phyloP scores from a whole-genome alignment of 2,113 vertebrate species.

The Raja brachyura region DNA sequence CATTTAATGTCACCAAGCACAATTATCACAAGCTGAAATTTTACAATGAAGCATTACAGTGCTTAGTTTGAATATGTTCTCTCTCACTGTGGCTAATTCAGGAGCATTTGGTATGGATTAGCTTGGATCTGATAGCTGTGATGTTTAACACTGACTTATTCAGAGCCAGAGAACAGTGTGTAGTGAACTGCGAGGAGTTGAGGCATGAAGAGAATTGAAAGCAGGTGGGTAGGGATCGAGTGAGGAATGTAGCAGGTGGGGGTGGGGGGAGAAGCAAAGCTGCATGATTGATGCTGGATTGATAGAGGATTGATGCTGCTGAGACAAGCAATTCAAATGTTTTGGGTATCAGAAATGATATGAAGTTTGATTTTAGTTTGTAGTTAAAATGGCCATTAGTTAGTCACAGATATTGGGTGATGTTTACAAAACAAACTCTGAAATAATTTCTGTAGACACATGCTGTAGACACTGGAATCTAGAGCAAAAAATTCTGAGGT shows the following conservation, averaged over 20 bases:
- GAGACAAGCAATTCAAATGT: not conserved
- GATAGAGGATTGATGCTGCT: not conserved
- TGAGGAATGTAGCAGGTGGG: not conserved
- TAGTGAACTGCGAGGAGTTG: not conserved
- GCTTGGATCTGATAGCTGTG: not conserved
- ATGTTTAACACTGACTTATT: not conserved
- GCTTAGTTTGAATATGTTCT: not conserved
- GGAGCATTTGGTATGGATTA: not conserved
- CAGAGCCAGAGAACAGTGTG: not conserved
- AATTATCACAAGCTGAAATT: slow-evolving; percentile 1
- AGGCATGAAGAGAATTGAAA: not conserved
- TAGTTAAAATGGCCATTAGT: not conserved
- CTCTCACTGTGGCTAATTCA: not conserved
- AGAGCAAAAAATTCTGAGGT: too few relatives aligned
- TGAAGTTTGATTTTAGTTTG: not conserved
- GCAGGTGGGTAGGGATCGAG: not conserved
- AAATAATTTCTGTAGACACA: not conserved
- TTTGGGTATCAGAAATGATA: not conserved
- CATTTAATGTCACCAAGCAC: not conserved
- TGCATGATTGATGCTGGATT: not conserved
- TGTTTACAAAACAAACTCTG: not conserved
- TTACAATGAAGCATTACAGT: not conserved
- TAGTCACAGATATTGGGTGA: not conserved
- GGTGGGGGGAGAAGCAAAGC: not conserved
- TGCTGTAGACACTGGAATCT: too few relatives aligned